Base-by-base conservation (phyloP, 2,888 invertebrate species). In the Andrena minutula region DNA sequence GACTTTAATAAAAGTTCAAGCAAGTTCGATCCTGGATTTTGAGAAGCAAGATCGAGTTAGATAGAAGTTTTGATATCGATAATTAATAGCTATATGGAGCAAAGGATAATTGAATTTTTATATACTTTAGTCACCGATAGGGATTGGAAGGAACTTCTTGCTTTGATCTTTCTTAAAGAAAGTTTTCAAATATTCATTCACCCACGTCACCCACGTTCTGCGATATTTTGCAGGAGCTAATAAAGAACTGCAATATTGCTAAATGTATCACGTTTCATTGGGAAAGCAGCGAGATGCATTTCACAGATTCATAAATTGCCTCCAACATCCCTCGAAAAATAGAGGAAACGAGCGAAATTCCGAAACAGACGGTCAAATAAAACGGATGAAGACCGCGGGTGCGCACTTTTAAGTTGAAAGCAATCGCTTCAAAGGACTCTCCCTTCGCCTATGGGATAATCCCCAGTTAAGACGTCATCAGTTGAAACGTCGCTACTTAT, bases 401-500 rank as follows among this genome's bases (percentile, higher is more conserved):
- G 56, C 6, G 3, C 23, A 12, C 4, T 70, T 76, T 51, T 4
- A 28, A 63, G 8, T 56, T 20, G 20, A 70, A 65, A 70, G 77
- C 41, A 41, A 60, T 41, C 23, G 20, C 5, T 23, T 77, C 49
- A 66, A 66, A 61, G 60, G 47, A 30, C 16, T 2, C 10, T 12
- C 8, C 35, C 47, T 16, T n/a, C 35, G 47, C 20, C 51, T 58
- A 16, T 28, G 30, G 26, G 58, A 69, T 74, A 65, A 80, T 80
- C 63, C 20, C 53, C 58, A 26, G 73, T 79, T 74, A 73, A 73
- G 47, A 73, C 69, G 69, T 74, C 69, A 58, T 74, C 35, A 23
- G 64, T 64, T 65, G 63, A 79, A 79, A 79, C 35, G 70, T 30
- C n/a, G 49, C 12, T 66, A 58, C 63, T 73, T 74, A 69, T 75